A percentile compares a stretch with the other conserved stretches of the same genome.
These are phyloP conservation scores for Pionites leucogaster DNA, from an alignment of 2,113 vertebrate genomes.

Conservation along the genomic window DNA sequence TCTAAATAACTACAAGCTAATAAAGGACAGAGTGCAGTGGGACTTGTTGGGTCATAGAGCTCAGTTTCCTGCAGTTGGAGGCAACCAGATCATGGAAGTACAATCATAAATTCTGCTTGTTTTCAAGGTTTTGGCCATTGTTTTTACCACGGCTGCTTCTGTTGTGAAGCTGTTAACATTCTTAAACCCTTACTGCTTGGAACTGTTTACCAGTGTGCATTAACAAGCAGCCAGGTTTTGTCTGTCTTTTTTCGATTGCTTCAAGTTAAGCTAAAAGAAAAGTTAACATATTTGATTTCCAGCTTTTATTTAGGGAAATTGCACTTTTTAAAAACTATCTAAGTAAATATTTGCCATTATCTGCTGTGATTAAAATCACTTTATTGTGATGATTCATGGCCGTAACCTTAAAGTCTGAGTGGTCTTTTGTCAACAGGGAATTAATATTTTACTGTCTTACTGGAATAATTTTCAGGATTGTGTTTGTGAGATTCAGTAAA, in stretches of 20 bases:
- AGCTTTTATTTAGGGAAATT: background rate
- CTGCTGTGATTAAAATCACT: background rate
- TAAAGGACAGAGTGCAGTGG: conserved; percentile 13
- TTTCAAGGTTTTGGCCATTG: background rate
- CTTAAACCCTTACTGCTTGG: background rate
- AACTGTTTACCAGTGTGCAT: background rate
- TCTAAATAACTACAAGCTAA: conserved; percentile 48
- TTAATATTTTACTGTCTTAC: background rate
- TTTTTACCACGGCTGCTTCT: background rate
- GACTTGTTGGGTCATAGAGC: background rate
- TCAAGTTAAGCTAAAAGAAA: background rate
- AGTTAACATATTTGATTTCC: background rate
- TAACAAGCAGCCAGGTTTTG: background rate
- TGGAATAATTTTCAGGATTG: background rate
- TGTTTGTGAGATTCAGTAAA: background rate
- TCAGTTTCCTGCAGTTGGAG: background rate
- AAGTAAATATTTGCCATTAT: background rate
- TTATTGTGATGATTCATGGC: background rate
- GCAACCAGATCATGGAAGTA: background rate
- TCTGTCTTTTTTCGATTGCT: background rate
- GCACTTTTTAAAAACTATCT: background rate
- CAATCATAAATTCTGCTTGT: background rate
- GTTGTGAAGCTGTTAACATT: background rate
- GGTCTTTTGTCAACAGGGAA: background rate
- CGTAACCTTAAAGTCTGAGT: background rate